These are phyloP conservation scores for Dissostichus mawsoni DNA, from an alignment of 2,113 vertebrate genomes.

Conservation along the genomic window DNA sequence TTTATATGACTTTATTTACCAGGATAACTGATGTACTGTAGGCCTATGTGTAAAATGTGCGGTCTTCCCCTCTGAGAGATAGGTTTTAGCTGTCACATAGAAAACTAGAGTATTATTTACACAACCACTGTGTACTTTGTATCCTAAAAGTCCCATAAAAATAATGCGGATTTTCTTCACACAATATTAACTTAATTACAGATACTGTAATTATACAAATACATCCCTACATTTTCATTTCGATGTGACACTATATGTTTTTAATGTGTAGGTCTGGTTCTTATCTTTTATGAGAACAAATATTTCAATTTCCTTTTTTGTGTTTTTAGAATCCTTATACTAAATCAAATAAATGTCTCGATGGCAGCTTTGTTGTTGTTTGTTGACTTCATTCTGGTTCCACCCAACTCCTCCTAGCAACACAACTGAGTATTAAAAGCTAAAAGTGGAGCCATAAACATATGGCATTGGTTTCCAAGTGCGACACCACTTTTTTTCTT, in stretches of 20 bases:
- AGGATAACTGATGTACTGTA: too few species aligned
- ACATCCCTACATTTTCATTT: not conserved
- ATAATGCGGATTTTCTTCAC: not conserved
- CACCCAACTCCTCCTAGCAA: conserved; percentile 71
- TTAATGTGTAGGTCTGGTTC: conserved; percentile 11
- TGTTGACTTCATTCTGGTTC: conserved; percentile 66
- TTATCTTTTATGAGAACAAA: not conserved
- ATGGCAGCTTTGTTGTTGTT: conserved; percentile 70
- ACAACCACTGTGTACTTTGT: not conserved
- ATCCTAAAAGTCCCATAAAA: not conserved
- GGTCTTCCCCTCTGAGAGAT: not conserved
- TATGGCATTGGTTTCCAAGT: conserved; percentile 74
- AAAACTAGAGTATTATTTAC: conserved; percentile 13
- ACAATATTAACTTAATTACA: not conserved
- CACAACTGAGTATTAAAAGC: conserved; percentile 80
- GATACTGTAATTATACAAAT: not conserved
- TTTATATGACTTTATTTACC: too few species aligned
- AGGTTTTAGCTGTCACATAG: not conserved
- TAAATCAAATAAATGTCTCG: conserved; percentile 65
- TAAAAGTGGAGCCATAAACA: conserved; percentile 80
- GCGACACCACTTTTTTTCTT: conserved; percentile 57
- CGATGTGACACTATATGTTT: not conserved
- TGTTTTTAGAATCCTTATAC: conserved; percentile 57
- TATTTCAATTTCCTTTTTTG: not conserved
- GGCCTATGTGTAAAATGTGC: not conserved